Evolutionary conservation across 2,888 invertebrate genomes (phyloP), one percentile per base, ranked within the genome.

Genomic region (Tipula vernalis): DNA sequence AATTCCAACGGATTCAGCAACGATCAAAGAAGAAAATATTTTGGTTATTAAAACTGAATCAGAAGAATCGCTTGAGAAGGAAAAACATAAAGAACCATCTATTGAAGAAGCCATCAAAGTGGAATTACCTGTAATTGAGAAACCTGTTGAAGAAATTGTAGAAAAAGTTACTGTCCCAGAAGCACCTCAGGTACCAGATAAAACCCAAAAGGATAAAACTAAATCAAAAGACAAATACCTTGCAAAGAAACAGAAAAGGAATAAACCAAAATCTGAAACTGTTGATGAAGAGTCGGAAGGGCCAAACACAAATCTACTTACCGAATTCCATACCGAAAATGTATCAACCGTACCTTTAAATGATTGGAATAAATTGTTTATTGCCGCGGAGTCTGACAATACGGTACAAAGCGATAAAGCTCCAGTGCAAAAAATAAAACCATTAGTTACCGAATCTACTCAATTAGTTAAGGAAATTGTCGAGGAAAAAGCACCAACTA

Each of bases 71-170:
- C 5, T 51, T 51, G 51, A n/a, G 3, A 15, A 51, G n/a, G 3
- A 88, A 93, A 87, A 96, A 95, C 89, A 95, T 95, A 44, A 18
- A 93, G 95, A 86, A 94, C 97, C 97, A 51, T 4, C 51, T 51
- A 4, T 51, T 51, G 51, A 51, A 3, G 44, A 44, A 44, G n/a
- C n/a, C n/a, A 51, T 51, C n/a, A 51, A 51, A 4, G n/a, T 51
- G n/a, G 51, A 51, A 51, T 5, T 2, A 51, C 5, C 5, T 51
- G n/a, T n/a, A 51, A 51, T 10, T 51, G 51, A 51, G n/a, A 15
- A 51, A 88, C 88, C 91, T 2, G 90, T 28, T 28, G 51, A 51
- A 51, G 3, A 6, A 44, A 44, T 10, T 44, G 44, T 44, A 3
- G 44, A 44, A 44, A 10, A 44, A 10, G 0, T 44, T 3, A 44